These are phyloP conservation scores for Pandemis heparana DNA, from an alignment of 2,888 invertebrate genomes.

Conservation along the genomic window DNA sequence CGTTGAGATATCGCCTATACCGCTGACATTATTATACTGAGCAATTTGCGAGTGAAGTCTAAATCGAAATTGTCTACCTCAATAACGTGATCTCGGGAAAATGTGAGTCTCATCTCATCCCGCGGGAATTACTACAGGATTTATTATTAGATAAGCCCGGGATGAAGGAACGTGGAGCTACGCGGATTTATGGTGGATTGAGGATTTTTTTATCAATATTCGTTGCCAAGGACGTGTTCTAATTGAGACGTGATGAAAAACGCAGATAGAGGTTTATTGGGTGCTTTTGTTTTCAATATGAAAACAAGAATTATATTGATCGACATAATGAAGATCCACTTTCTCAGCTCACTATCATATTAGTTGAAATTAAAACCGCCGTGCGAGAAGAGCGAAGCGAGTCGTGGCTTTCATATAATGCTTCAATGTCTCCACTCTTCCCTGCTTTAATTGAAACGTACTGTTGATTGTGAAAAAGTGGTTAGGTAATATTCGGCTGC, in stretches of 20 bases:
- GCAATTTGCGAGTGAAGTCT: constrained; percentile 28
- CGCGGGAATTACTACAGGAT: constrained; percentile 28
- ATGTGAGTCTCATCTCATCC: constrained; percentile 32
- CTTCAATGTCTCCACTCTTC: too few species aligned
- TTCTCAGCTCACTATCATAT: too few species aligned
- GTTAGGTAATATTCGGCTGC: background rate
- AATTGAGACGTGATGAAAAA: too few species aligned
- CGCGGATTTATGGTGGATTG: constrained; percentile 21
- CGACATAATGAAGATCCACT: too few species aligned
- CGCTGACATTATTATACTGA: constrained; percentile 2
- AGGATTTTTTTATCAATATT: constrained; percentile 26
- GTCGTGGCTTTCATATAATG: too few species aligned
- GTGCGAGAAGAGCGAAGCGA: too few species aligned
- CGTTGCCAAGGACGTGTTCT: background rate
- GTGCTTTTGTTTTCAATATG: too few species aligned
- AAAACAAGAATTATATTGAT: too few species aligned
- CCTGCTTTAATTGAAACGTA: too few species aligned
- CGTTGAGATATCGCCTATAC: background rate
- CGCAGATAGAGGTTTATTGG: too few species aligned
- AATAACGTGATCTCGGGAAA: constrained; percentile 32
- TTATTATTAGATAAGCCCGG: constrained; percentile 35
- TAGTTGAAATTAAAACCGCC: too few species aligned
- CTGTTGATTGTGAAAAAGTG: too few species aligned
- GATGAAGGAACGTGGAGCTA: constrained; percentile 8
- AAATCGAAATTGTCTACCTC: constrained; percentile 34